A percentile compares a stretch with the other conserved stretches of the same genome.
Conservation (phyloP, 1,140 invertebrate species). For the Megalopta genalis region DNA sequence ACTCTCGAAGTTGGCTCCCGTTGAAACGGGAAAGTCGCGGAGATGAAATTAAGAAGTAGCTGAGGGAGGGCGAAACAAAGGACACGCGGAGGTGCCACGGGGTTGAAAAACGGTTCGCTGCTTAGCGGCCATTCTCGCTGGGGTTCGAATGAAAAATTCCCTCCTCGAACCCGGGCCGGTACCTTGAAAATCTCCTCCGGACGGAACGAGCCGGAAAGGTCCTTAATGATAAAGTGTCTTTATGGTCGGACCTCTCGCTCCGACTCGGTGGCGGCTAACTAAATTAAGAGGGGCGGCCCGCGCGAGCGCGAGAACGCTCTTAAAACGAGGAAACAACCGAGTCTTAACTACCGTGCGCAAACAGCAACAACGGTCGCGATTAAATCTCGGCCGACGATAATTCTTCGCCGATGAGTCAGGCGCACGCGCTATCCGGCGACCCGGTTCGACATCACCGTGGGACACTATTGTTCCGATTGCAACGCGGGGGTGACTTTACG, state of each 20-base stretch:
- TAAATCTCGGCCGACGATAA: conserved; percentile 38
- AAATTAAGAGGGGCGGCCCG: conserved; percentile 39
- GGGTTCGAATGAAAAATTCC: conserved; percentile 33
- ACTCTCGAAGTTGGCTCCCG: neutral
- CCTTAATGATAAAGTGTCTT: conserved; percentile 36
- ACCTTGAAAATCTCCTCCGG: conserved; percentile 16
- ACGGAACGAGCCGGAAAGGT: conserved; percentile 22
- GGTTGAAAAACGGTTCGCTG: conserved; percentile 29
- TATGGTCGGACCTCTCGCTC: conserved; percentile 10
- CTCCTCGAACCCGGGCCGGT: neutral
- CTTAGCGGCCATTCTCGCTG: conserved; percentile 7
- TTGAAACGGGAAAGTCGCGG: neutral
- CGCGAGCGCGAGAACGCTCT: neutral
- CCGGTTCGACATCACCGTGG: conserved; percentile 1
- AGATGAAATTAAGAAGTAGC: conserved; percentile 25
- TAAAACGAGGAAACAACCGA: conserved; percentile 30
- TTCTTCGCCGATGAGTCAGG: conserved; percentile 15
- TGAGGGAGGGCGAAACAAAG: neutral
- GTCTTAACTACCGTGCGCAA: conserved; percentile 34
- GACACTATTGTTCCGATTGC: conserved; percentile 7
- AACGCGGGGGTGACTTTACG: conserved; percentile 21
- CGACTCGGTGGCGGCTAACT: conserved; percentile 11
- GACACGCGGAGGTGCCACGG: neutral
- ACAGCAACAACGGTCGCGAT: conserved; percentile 36
- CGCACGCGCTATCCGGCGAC: neutral